These are phyloP conservation scores for Lonchura striata DNA, from an alignment of 2,113 vertebrate genomes.

Conservation along the genomic window DNA sequence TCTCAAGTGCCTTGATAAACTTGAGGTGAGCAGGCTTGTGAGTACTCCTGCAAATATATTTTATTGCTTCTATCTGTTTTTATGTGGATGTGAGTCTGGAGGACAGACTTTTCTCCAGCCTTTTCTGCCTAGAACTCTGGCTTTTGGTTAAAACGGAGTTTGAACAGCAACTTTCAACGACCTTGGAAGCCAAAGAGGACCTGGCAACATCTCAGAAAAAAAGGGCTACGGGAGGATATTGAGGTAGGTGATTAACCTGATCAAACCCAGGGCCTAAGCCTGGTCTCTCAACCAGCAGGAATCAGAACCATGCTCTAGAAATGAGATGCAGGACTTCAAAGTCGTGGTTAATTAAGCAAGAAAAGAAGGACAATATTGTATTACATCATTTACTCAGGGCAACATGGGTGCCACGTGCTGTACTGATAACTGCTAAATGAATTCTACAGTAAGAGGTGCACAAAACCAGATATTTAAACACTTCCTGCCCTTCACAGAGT, in stretches of 20 bases:
- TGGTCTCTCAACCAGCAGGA: not conserved
- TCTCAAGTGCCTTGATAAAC: not conserved
- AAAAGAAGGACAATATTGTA: slow-evolving; percentile 3
- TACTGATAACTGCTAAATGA: not conserved
- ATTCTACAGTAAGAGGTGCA: not conserved
- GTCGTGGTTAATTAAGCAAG: slow-evolving; percentile 47
- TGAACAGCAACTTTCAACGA: slow-evolving; percentile 17
- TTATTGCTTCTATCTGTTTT: slow-evolving; percentile 8
- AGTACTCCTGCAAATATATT: not conserved
- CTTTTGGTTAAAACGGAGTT: slow-evolving; percentile 37
- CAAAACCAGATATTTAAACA: not conserved
- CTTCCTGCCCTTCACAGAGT: not conserved
- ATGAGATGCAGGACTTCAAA: slow-evolving; percentile 27
- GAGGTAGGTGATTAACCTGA: slow-evolving; percentile 7
- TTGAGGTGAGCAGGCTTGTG: not conserved
- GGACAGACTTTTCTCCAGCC: not conserved
- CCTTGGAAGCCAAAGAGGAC: slow-evolving; percentile 50
- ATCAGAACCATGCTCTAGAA: slow-evolving; percentile 49
- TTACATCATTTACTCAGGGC: not conserved
- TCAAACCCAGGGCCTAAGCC: slow-evolving; percentile 9
- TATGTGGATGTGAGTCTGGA: not conserved
- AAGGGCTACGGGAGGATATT: not conserved
- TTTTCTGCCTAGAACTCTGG: not conserved
- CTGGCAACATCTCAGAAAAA: slow-evolving; percentile 24
- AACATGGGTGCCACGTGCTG: not conserved